Percentiles rank a stretch among this genome's conserved stretches.
Evolutionary conservation across 2,888 invertebrate species (phyloP).

Genomic region (Panzeria rudis): DNA sequence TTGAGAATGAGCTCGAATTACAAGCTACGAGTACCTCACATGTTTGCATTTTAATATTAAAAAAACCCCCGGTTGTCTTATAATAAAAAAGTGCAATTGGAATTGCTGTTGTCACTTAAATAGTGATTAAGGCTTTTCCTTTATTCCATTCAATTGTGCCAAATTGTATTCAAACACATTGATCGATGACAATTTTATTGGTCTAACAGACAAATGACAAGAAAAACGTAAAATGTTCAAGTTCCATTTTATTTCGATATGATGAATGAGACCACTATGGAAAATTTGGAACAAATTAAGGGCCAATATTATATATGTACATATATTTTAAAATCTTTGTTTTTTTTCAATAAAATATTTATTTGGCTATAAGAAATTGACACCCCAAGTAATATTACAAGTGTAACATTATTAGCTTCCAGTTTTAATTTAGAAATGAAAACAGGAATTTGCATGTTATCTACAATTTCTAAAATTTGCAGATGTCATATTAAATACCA

Average conservation of each 20-base stretch:
- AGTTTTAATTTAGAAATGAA: too few relatives aligned
- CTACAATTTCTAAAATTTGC: too few relatives aligned
- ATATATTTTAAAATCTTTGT: neutral
- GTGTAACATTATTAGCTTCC: too few relatives aligned
- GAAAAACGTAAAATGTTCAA: slow-evolving; percentile 1
- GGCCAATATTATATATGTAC: slow-evolving; percentile 9
- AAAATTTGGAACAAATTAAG: slow-evolving; percentile 19
- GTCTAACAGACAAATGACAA: slow-evolving; percentile 48
- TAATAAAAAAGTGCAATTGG: neutral
- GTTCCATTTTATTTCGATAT: slow-evolving; percentile 45
- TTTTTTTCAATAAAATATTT: neutral
- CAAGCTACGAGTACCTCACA: slow-evolving; percentile 8
- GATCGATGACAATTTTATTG: slow-evolving; percentile 82
- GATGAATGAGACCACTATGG: slow-evolving; percentile 66
- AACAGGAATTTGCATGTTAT: too few relatives aligned
- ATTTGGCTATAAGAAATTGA: neutral
- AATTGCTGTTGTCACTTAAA: slow-evolving; percentile 66
- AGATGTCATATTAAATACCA: too few relatives aligned
- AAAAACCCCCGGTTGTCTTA: neutral
- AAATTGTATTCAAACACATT: slow-evolving; percentile 60
- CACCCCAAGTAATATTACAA: too few relatives aligned
- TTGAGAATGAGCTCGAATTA: neutral
- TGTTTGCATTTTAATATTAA: slow-evolving; percentile 39
- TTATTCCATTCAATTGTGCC: neutral
- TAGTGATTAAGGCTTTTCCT: slow-evolving; percentile 44